A percentile compares a stretch with the other conserved stretches of the same genome.
These are phyloP conservation scores for Poeciliopsis presidionis DNA, from an alignment of 2,797 vertebrate species.

Conservation along the genomic window DNA sequence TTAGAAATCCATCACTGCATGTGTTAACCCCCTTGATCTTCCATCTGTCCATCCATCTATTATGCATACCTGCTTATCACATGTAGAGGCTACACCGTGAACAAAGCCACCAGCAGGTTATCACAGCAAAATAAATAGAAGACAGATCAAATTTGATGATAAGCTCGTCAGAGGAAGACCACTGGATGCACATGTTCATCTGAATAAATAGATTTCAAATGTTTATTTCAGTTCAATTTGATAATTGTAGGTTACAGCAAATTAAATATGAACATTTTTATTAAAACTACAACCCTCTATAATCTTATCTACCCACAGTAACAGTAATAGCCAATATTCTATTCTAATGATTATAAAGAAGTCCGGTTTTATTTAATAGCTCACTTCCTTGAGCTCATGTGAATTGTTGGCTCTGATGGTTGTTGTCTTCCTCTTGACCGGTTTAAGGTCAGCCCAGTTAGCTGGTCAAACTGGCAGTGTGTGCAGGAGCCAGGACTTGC, in stretches of 20 bases:
- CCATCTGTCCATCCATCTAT: conserved; percentile 37
- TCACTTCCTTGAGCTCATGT: neutral
- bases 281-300: neutral
- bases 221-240: neutral
- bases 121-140: conserved; percentile 6
- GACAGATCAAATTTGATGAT: conserved; percentile 12
- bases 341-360: neutral
- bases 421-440: neutral
- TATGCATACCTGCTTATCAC: conserved; percentile 48
- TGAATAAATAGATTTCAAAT: neutral
- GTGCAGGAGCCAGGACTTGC: neutral
- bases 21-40: conserved; percentile 26
- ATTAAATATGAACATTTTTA: neutral
- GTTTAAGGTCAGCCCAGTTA: neutral
- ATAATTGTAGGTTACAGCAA: neutral
- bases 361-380: neutral
- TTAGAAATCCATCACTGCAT: conserved; percentile 17
- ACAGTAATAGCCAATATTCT: neutral
- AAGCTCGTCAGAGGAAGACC: neutral
- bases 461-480: neutral
- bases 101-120: conserved; percentile 20
- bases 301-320: too few species aligned
- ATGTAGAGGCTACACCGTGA: conserved; percentile 21
- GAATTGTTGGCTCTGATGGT: neutral
- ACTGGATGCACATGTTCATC: neutral